Base-by-base conservation (phyloP, 2,888 invertebrate species). In the Bembecia ichneumoniformis region DNA sequence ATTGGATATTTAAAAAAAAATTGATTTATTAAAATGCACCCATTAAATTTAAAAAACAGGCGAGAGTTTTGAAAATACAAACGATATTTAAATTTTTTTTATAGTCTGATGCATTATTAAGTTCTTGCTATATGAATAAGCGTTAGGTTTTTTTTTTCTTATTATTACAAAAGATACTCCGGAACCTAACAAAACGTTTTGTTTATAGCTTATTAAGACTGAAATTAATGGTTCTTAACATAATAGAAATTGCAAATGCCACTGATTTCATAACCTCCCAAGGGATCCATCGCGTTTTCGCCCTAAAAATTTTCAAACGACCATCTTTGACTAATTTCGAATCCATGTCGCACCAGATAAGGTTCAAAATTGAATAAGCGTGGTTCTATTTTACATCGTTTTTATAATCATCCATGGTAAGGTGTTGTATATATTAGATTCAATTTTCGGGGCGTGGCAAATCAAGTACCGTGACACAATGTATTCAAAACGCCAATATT, bases 211-310 rank as follows among this genome's bases (percentile, higher is more conserved):
- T 84, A 84, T 76, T 83, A 86, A 84, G 82, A 74, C 81, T 71
- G 80, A 73, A 86, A 83, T 87, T 87, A 87, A 87, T 87, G 87
- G 86, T 81, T 86, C 84, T 71, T 81, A 77, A 72, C 83, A 87
- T 83, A 87, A 87, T 87, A 87, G 90, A 83, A 81, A 77, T 82
- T 90, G 88, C 89, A 91, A 91, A 90, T 91, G 90, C 90, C 90
- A 91, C 87, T 89, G 90, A 89, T 88, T 90, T 88, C 87, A 86
- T 88, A 84, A 82, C 83, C 84, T 86, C 88, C 83, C 89, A 73
- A 68, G 80, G 88, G 89, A 89, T 72, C 77, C 75, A 80, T 82
- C 82, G 75, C 77, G 67, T 82, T 80, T 77, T 77, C 77, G 81
- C 83, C 84, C 83, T 65, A 80, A 82, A 83, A 81, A 78, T 59